phyloP scores from a whole-genome alignment of 30 jellyfish, hydroid and myxozoan genomes.

The Hydractinia echinata region DNA sequence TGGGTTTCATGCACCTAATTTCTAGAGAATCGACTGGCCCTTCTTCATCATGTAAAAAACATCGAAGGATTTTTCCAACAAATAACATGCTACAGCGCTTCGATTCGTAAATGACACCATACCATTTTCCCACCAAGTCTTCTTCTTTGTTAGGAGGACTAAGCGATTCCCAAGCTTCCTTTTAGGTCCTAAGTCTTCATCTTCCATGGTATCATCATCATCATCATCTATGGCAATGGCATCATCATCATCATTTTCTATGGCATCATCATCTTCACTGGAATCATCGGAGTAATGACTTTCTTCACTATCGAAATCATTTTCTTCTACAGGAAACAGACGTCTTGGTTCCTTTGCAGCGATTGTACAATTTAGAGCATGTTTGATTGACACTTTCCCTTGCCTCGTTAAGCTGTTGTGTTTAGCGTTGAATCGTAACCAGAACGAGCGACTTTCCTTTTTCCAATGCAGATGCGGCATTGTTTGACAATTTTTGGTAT shows the following conservation, averaged over 20 bases:
- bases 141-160: neutral
- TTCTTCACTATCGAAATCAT: neutral
- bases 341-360: too few species aligned
- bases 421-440: neutral
- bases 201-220: neutral
- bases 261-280: neutral
- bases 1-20: neutral
- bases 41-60: neutral
- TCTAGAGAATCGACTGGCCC: neutral
- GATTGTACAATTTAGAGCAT: too few species aligned
- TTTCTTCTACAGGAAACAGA: too few species aligned
- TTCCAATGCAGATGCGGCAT: constrained; percentile 38
- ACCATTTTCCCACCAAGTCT: neutral
- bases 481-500: constrained; percentile 17
- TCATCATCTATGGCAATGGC: neutral
- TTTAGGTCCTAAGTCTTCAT: neutral
- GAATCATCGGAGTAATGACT: neutral
- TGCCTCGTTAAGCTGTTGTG: too few species aligned
- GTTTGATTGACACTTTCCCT: too few species aligned
- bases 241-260: neutral
- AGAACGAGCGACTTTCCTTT: constrained; percentile 19
- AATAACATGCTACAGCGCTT: neutral
- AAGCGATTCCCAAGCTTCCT: neutral
- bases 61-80: neutral
- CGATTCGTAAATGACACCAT: neutral